These are phyloP conservation scores for Trichogramma dendrolimi DNA, from an alignment of 2,888 invertebrate genomes.

Conservation along the genomic window DNA sequence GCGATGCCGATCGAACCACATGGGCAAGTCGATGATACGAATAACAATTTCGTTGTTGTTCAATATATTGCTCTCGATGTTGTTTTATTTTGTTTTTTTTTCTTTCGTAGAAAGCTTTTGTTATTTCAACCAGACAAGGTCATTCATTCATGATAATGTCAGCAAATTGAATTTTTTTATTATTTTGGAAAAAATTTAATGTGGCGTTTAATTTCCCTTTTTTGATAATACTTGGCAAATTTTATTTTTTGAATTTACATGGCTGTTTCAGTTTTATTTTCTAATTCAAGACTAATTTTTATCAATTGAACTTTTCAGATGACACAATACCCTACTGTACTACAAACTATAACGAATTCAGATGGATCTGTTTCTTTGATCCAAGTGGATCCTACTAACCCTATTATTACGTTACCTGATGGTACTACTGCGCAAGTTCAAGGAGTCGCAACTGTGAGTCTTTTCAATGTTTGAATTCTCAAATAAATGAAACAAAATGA, in stretches of 20 bases:
- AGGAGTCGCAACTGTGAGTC: constrained; percentile 65
- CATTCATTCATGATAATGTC: constrained; percentile 10
- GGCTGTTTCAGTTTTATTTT: background rate
- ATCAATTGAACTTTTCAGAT: constrained; percentile 46
- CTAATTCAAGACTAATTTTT: background rate
- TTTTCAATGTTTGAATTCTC: background rate
- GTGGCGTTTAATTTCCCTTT: too few species aligned
- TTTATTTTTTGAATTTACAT: too few species aligned
- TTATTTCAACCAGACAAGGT: constrained; percentile 27
- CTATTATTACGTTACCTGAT: constrained; percentile 91
- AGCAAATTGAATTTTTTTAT: background rate
- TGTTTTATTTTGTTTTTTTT: constrained; percentile 27
- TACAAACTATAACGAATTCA: constrained; percentile 93
- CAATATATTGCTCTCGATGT: constrained; percentile 7
- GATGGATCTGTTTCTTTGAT: constrained; percentile 95
- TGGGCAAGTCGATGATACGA: constrained; percentile 28
- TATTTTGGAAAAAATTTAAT: too few species aligned
- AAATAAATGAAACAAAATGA: background rate
- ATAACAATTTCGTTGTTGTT: constrained; percentile 4
- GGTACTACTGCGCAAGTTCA: constrained; percentile 93
- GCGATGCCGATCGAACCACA: constrained; percentile 31
- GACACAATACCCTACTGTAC: constrained; percentile 79
- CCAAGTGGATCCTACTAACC: constrained; percentile 89
- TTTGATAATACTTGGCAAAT: too few species aligned
- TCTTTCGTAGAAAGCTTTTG: constrained; percentile 17